Base-by-base conservation (phyloP, 23 tunicate genomes). In the Trididemnum clinides region DNA sequence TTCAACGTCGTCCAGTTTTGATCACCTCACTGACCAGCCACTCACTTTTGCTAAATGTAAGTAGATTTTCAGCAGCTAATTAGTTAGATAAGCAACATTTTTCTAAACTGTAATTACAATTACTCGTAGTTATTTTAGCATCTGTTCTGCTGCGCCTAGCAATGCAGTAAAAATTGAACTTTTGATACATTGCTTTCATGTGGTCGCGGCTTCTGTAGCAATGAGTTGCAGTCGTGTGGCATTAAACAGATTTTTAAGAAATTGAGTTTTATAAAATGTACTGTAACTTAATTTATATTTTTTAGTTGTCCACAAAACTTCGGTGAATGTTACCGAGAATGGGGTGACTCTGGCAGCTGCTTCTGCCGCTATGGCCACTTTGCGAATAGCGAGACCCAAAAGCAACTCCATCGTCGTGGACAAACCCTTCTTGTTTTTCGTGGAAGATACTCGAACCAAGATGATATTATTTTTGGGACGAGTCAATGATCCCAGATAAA, bases 401-500 rank as follows among this genome's bases (percentile, higher is more conserved):
- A 25, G 19, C 18, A 37, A 39, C 10, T 2, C 5, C 2, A 2
- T 78, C 35, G 22, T 3, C 35, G 75, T 81, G 30, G 33, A 81
- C 33, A 23, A 31, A 19, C 85, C 85, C 54, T 81, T 62, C 51
- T 31, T 81, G 28, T 81, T 81, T 26, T 64, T 81, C 51, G 64
- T 81, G 10, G 85, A 81, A 36, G 75, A 81, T 26, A 12, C 26
- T n/a, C 2, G 29, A 2, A 81, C 85, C 6, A 22, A 28, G 18
- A 36, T 33, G 51, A 63, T 81, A 29, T 5, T 64, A 3, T 81
- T 81, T 26, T 22, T 81, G 34, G 85, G 85, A 63, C 21, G 27
- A 63, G 85, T 81, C 12, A 62, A 74, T 5, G 85, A 81, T 28
- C 85, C 85, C 2, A 28, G 85, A 81, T 78, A 78, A 51, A 12